phyloP scores from a whole-genome alignment of 2,888 invertebrate genomes.

The Ormyrus thymus region DNA sequence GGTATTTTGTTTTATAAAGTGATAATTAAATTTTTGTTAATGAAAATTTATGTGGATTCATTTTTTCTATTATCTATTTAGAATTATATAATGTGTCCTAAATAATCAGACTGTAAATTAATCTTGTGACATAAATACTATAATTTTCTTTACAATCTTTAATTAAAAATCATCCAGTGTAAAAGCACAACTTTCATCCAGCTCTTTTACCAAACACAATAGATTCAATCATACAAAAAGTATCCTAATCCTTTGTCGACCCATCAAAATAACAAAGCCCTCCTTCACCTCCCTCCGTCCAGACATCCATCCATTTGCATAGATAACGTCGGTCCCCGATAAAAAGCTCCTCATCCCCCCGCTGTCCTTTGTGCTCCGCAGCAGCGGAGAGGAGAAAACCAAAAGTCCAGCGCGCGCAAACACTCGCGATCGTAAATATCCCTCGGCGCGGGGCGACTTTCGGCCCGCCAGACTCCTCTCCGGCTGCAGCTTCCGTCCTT shows the following conservation, averaged over 20 bases:
- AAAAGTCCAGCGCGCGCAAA: not conserved
- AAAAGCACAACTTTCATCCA: not conserved
- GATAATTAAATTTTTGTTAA: too few relatives aligned
- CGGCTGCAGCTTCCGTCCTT: constrained; percentile 2
- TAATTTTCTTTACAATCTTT: too few relatives aligned
- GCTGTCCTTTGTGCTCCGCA: too few relatives aligned
- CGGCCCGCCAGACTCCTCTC: not conserved
- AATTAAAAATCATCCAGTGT: too few relatives aligned
- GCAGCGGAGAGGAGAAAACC: not conserved
- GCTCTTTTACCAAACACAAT: not conserved
- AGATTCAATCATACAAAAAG: not conserved
- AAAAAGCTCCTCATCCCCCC: not conserved
- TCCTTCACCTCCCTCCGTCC: not conserved
- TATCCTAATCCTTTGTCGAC: constrained; percentile 4
- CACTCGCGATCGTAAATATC: constrained; percentile 40
- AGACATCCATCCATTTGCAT: constrained; percentile 8
- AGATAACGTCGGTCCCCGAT: constrained; percentile 12
- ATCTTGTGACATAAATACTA: too few relatives aligned
- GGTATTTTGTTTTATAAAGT: not conserved
- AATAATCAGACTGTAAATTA: too few relatives aligned
- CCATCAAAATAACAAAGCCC: constrained; percentile 25
- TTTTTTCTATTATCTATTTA: too few relatives aligned
- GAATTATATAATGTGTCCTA: too few relatives aligned
- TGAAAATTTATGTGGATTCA: too few relatives aligned
- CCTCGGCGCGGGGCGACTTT: not conserved